A percentile compares a stretch with the other conserved stretches of the same genome.
Conservation (phyloP, 1,140 invertebrate species). For the Scaptomyza hsui region DNA sequence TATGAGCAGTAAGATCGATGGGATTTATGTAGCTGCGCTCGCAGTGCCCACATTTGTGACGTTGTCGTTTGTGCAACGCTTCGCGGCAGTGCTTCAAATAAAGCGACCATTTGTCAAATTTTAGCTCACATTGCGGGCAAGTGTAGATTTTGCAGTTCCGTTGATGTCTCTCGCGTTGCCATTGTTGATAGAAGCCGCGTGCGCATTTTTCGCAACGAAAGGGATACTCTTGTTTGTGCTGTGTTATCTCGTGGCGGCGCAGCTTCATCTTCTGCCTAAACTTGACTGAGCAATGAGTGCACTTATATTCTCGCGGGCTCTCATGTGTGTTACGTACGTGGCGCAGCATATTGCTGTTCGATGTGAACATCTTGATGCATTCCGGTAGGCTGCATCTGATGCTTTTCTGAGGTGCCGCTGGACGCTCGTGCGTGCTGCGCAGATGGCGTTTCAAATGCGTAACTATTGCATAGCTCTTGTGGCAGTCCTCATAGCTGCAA, state of each 20-base stretch:
- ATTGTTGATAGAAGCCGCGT: constrained; percentile 71
- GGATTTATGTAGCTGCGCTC: constrained; percentile 53
- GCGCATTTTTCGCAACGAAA: constrained; percentile 65
- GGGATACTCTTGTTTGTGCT: constrained; percentile 72
- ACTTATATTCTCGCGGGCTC: constrained; percentile 63
- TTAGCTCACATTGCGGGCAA: constrained; percentile 41
- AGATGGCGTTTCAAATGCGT: constrained; percentile 75
- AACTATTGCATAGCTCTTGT: constrained; percentile 71
- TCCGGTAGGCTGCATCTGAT: constrained; percentile 59
- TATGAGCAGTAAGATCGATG: constrained; percentile 54
- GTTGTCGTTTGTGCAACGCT: constrained; percentile 55
- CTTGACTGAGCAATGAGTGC: constrained; percentile 60
- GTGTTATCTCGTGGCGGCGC: constrained; percentile 69
- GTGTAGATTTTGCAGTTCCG: constrained; percentile 68
- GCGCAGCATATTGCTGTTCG: constrained; percentile 64
- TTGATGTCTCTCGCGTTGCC: constrained; percentile 69
- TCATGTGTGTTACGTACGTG: constrained; percentile 75
- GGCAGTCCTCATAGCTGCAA: constrained; percentile 70
- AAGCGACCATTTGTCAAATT: constrained; percentile 76
- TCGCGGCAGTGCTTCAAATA: constrained; percentile 72
- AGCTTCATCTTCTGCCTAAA: constrained; percentile 79
- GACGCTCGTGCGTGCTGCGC: constrained; percentile 69
- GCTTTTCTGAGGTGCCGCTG: constrained; percentile 46
- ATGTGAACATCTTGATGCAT: constrained; percentile 72
- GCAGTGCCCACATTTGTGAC: constrained; percentile 67